phyloP scores from a whole-genome alignment of 2,113 vertebrate genomes.

The Dromaius novaehollandiae region DNA sequence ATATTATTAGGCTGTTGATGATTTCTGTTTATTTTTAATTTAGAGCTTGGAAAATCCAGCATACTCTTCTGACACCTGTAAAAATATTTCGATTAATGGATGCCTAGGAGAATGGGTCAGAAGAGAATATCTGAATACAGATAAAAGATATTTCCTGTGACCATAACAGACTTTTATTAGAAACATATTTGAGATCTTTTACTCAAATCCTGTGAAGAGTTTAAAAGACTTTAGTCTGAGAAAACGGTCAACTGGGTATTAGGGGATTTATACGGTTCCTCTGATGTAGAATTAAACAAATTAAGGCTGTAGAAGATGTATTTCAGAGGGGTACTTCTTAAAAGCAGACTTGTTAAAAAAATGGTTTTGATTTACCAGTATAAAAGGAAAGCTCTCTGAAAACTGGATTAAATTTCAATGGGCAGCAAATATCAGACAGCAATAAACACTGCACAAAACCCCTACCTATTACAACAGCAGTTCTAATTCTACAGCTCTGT shows the following conservation, averaged over 20 bases:
- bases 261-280: not conserved
- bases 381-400: not conserved
- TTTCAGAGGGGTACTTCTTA: not conserved
- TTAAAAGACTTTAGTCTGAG: not conserved
- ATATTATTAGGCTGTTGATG: not conserved
- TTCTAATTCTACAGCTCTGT: too few species aligned
- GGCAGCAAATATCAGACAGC: not conserved
- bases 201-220: not conserved
- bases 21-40: not conserved
- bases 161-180: not conserved
- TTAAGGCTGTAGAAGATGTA: not conserved
- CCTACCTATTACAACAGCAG: not conserved
- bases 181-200: conserved; percentile 2
- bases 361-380: not conserved
- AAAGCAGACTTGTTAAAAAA: not conserved
- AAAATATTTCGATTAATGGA: conserved; percentile 7
- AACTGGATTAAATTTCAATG: not conserved
- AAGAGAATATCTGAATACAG: conserved; percentile 10
- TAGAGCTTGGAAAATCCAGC: not conserved
- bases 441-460: not conserved
- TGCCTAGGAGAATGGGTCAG: not conserved
- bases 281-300: not conserved
- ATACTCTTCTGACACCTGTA: not conserved
- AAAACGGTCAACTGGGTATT: not conserved
- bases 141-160: conserved; percentile 24